phyloP scores from a whole-genome alignment of 2,113 vertebrate species.

The Trematomus loennbergii region DNA sequence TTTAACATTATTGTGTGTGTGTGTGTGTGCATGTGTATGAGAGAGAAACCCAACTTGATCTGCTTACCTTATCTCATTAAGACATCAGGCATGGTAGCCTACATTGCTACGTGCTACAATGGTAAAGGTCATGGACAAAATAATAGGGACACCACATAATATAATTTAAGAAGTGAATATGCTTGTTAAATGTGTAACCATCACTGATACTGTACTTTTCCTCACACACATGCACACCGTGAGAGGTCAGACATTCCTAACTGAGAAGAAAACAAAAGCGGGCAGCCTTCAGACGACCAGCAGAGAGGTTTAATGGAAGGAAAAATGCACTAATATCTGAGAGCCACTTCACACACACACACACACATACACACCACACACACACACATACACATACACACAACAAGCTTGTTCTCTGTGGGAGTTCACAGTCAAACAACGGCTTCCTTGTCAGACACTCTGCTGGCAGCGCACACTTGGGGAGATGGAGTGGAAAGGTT shows the following conservation, averaged over 20 bases:
- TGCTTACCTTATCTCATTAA: constrained; percentile 62
- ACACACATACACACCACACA: not conserved
- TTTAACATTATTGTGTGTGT: too few species aligned
- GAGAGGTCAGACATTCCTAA: constrained; percentile 28
- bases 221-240: not conserved
- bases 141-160: not conserved
- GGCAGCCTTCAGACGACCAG: constrained; percentile 3
- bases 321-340: constrained; percentile 57
- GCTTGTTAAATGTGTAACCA: not conserved
- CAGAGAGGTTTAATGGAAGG: constrained; percentile 46
- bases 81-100: constrained; percentile 19
- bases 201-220: not conserved
- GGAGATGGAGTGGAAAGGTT: constrained; percentile 16
- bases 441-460: constrained; percentile 18
- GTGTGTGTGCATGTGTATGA: too few species aligned
- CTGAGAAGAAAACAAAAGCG: constrained; percentile 17
- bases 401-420: constrained; percentile 19
- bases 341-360: not conserved
- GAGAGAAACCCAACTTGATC: constrained; percentile 37
- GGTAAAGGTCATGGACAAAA: constrained; percentile 2
- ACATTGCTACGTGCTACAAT: not conserved
- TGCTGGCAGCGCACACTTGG: constrained; percentile 23
- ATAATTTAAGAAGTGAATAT: not conserved
- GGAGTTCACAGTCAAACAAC: constrained; percentile 53
- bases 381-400: constrained; percentile 2